A percentile compares a stretch with the other conserved stretches of the same genome.
These are phyloP conservation scores for Kuschelorhynchus macadamiae DNA, from an alignment of 2,888 invertebrate genomes.

Conservation along the genomic window DNA sequence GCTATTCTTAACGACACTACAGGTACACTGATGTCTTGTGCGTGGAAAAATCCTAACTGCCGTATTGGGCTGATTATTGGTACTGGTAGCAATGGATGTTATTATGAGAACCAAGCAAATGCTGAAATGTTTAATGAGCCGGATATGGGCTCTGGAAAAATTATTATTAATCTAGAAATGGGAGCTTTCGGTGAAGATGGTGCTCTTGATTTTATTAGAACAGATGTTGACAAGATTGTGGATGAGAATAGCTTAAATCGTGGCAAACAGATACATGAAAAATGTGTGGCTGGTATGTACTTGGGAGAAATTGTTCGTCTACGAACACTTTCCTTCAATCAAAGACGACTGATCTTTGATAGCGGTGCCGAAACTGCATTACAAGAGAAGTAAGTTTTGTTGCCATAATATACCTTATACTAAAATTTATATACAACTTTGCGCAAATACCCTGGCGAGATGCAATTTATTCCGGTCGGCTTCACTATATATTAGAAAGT, in stretches of 20 bases:
- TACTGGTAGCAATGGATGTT: conserved; percentile 96
- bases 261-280: conserved; percentile 91
- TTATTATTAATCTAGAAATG: conserved; percentile 97
- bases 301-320: conserved; percentile 95
- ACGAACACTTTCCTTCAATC: conserved; percentile 85
- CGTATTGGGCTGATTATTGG: conserved; percentile 96
- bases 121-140: conserved; percentile 85
- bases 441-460: too few species aligned
- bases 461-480: too few species aligned
- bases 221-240: conserved; percentile 87
- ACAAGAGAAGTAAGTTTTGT: conserved; percentile 66
- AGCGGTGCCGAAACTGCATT: conserved; percentile 85
- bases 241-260: conserved; percentile 89
- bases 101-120: conserved; percentile 89
- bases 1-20: conserved; percentile 98
- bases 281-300: conserved; percentile 99
- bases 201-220: conserved; percentile 86
- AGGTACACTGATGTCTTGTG: conserved; percentile 98
- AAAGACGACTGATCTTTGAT: conserved; percentile 84
- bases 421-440: too few species aligned
- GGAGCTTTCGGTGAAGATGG: conserved; percentile 97
- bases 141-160: conserved; percentile 75
- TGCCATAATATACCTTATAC: too few species aligned
- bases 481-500: too few species aligned
- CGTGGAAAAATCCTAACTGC: conserved; percentile 95